These are phyloP conservation scores for Drosophila biarmipes DNA, from an alignment of 1,140 invertebrate species.

Conservation along the genomic window DNA sequence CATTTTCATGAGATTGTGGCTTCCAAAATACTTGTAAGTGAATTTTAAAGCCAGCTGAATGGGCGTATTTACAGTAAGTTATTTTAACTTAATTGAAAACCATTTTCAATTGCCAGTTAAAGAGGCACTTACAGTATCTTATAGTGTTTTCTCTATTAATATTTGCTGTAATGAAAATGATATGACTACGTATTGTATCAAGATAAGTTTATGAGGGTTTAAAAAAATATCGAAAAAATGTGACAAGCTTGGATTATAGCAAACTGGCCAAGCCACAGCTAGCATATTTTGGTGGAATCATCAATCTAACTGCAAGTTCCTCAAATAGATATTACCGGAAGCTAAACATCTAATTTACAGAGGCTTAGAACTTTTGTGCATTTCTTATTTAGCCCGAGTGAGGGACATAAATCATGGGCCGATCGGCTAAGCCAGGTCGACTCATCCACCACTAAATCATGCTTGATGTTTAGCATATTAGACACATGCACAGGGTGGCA, in stretches of 20 bases:
- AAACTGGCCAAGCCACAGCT: too few species aligned
- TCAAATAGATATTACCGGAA: background rate
- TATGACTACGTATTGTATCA: too few species aligned
- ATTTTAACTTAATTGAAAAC: background rate
- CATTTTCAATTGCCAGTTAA: background rate
- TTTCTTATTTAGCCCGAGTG: background rate
- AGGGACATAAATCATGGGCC: slow-evolving; percentile 56
- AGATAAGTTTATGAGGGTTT: too few species aligned
- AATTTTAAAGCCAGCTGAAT: slow-evolving; percentile 3
- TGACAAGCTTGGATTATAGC: too few species aligned
- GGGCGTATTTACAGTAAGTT: slow-evolving; percentile 1
- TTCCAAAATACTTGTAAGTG: background rate
- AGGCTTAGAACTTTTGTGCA: slow-evolving; percentile 1
- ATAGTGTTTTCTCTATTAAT: too few species aligned
- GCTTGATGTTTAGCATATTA: slow-evolving; percentile 76
- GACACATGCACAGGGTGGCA: slow-evolving; percentile 61
- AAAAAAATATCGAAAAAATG: too few species aligned
- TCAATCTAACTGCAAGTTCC: background rate
- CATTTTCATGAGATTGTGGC: slow-evolving; percentile 4
- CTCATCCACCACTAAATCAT: slow-evolving; percentile 65
- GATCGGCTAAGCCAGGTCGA: slow-evolving; percentile 11
- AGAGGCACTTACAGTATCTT: background rate
- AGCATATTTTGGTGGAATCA: background rate
- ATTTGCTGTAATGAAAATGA: too few species aligned
- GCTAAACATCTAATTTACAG: background rate